phyloP scores from a whole-genome alignment of 1,140 invertebrate species.

The Drosophila oshimai region DNA sequence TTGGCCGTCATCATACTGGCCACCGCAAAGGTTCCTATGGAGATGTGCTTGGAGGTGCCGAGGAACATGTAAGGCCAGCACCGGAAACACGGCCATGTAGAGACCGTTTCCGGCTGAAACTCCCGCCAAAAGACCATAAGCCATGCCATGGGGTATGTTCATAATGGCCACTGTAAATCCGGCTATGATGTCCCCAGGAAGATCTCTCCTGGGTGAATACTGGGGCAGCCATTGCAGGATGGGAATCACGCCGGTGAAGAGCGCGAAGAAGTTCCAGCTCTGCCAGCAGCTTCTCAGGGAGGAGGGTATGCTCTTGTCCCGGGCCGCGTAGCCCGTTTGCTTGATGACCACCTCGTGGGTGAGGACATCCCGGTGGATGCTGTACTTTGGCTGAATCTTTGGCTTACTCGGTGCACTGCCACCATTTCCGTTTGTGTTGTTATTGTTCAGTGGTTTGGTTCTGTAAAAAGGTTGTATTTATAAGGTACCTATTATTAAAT shows the following conservation, averaged over 20 bases:
- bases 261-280: conserved; percentile 63
- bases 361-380: conserved; percentile 74
- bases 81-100: conserved; percentile 97
- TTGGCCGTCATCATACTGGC: conserved; percentile 95
- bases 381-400: conserved; percentile 72
- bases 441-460: conserved; percentile 66
- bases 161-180: conserved; percentile 95
- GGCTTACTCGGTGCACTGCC: conserved; percentile 53
- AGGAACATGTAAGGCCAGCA: conserved; percentile 95
- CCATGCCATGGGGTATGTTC: conserved; percentile 94
- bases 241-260: conserved; percentile 84
- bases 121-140: conserved; percentile 94
- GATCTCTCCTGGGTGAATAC: conserved; percentile 87
- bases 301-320: conserved; percentile 78
- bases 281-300: conserved; percentile 60
- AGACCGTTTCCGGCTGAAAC: conserved; percentile 94
- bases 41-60: conserved; percentile 95
- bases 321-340: conserved; percentile 70
- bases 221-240: conserved; percentile 87
- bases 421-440: conserved; percentile 36
- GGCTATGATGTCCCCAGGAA: conserved; percentile 88
- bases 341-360: conserved; percentile 79
- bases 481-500: too few species aligned
- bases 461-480: too few species aligned
- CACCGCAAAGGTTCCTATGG: conserved; percentile 96